Evolutionary conservation across 2,888 invertebrate species (phyloP).

Genomic region (Philereme transversata): DNA sequence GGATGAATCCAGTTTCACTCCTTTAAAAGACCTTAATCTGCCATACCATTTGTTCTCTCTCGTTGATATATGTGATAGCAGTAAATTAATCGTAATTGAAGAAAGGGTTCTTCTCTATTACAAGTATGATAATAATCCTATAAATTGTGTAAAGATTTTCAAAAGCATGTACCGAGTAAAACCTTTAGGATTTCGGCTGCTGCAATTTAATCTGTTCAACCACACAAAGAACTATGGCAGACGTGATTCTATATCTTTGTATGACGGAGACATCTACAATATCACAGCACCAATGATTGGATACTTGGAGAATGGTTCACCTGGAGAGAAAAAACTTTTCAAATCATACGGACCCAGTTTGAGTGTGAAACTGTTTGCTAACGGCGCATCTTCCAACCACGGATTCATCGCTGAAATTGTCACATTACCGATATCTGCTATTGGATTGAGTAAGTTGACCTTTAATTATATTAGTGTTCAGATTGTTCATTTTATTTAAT

Average conservation of each 20-base stretch:
- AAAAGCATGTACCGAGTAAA: constrained; percentile 93
- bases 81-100: constrained; percentile 94
- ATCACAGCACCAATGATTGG: constrained; percentile 89
- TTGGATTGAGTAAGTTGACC: constrained; percentile 91
- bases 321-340: constrained; percentile 89
- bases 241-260: constrained; percentile 93
- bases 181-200: constrained; percentile 93
- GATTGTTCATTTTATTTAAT: not conserved
- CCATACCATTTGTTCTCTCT: constrained; percentile 97
- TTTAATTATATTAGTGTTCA: not conserved
- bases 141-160: constrained; percentile 99
- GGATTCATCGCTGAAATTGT: constrained; percentile 99
- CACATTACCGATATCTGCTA: constrained; percentile 95
- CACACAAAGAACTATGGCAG: constrained; percentile 91
- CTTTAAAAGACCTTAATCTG: constrained; percentile 90
- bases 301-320: constrained; percentile 88
- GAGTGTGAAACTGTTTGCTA: constrained; percentile 95
- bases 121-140: constrained; percentile 97
- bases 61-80: constrained; percentile 97
- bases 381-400: constrained; percentile 96
- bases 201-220: constrained; percentile 96
- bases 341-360: constrained; percentile 90
- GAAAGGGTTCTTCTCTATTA: constrained; percentile 96
- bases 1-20: constrained; percentile 94
- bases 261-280: constrained; percentile 97